A percentile compares a stretch with the other conserved stretches of the same genome.
phyloP scores from a whole-genome alignment of 2,888 invertebrate genomes.

The Linnaemya vulpina region DNA sequence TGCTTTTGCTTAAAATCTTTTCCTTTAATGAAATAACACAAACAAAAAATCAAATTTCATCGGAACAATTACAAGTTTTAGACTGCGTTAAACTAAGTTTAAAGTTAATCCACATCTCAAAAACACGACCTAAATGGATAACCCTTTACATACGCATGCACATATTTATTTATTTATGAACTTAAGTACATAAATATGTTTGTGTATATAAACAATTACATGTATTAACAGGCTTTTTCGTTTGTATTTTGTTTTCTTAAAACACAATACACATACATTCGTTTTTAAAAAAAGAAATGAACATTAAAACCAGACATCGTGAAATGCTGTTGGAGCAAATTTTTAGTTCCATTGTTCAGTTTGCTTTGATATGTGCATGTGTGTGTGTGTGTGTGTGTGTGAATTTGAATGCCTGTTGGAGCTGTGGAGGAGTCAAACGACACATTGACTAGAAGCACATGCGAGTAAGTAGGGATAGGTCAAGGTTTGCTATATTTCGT shows the following conservation, averaged over 20 bases:
- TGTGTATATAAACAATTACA: not conserved
- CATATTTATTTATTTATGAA: not conserved
- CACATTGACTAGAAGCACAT: slow-evolving; percentile 20
- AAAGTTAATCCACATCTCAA: too few species aligned
- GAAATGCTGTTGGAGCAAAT: slow-evolving; percentile 55
- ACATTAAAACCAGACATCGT: slow-evolving; percentile 57
- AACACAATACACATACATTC: not conserved
- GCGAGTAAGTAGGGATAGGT: slow-evolving; percentile 65
- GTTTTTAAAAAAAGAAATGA: slow-evolving; percentile 32
- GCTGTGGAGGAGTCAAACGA: slow-evolving; percentile 16
- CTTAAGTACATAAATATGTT: not conserved
- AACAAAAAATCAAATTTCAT: too few species aligned
- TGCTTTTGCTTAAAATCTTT: too few species aligned
- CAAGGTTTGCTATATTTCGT: slow-evolving; percentile 62
- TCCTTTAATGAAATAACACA: too few species aligned
- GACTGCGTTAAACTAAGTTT: too few species aligned
- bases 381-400: slow-evolving; percentile 8
- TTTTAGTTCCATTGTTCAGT: slow-evolving; percentile 56
- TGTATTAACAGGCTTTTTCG: slow-evolving; percentile 9
- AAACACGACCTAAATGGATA: too few species aligned
- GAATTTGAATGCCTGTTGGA: not conserved
- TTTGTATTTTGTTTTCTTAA: slow-evolving; percentile 17
- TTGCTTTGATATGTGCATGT: not conserved
- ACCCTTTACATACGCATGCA: not conserved
- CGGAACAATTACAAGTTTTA: too few species aligned